These are phyloP conservation scores for Montipora efflorescens DNA, from an alignment of 64 coral and sea anemone species.

Conservation along the genomic window DNA sequence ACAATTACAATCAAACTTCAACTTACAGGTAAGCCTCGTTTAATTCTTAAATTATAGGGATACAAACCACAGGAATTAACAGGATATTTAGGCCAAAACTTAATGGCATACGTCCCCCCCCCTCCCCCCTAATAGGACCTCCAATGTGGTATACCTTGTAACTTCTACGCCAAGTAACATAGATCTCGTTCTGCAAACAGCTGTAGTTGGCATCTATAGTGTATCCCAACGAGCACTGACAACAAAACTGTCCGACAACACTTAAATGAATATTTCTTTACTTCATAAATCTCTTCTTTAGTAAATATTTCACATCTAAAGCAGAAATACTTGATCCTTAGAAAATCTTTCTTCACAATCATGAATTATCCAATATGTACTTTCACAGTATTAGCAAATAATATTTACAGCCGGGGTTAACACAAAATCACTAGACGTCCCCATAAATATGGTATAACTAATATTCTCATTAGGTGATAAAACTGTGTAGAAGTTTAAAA, in stretches of 20 bases:
- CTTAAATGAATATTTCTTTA: not conserved
- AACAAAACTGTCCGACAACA: not conserved
- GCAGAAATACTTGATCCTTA: constrained; percentile 22
- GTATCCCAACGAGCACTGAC: not conserved
- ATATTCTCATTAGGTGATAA: not conserved
- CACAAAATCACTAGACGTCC: not conserved
- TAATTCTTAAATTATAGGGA: no score
- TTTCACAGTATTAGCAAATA: not conserved
- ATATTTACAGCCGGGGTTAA: not conserved
- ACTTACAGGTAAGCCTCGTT: no score
- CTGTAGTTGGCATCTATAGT: no score
- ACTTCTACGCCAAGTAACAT: no score
- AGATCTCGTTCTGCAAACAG: no score
- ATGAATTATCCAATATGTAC: not conserved
- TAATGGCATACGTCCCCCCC: no score
- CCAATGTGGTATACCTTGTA: no score
- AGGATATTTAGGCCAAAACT: no score
- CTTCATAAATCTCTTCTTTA: constrained; percentile 31
- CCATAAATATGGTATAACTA: not conserved
- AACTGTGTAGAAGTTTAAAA: no score
- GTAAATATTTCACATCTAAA: constrained; percentile 28
- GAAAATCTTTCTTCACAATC: not conserved
- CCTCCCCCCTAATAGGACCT: no score
- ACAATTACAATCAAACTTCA: no score
- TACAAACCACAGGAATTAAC: no score